Conservation (phyloP, 2,113 vertebrate genomes). For the Labrus mixtus region DNA sequence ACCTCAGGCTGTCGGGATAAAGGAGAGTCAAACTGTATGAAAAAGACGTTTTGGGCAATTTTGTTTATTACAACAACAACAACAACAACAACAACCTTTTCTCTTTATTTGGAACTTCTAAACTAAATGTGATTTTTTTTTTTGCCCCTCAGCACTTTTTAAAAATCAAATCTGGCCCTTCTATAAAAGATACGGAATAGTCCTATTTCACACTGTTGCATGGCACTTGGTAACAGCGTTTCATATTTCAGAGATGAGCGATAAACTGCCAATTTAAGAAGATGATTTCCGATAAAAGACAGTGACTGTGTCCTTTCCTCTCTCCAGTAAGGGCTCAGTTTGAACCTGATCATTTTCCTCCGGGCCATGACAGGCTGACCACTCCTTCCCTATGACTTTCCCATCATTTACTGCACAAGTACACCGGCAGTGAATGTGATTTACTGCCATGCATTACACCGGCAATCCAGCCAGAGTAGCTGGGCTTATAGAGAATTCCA, state of each 20-base stretch:
- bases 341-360: conserved; percentile 13
- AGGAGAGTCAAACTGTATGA: no score
- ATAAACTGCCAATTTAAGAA: conserved; percentile 17
- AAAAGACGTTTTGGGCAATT: no score
- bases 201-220: not conserved
- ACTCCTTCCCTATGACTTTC: conserved; percentile 31
- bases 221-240: not conserved
- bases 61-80: no score
- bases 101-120: no score
- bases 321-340: not conserved
- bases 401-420: conserved; percentile 45
- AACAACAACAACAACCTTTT: no score
- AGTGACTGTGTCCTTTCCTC: not conserved
- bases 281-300: conserved; percentile 3
- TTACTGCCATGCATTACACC: conserved; percentile 49
- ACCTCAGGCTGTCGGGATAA: no score
- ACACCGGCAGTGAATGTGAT: conserved; percentile 48
- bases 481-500: conserved; percentile 43
- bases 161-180: no score
- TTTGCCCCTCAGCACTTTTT: no score
- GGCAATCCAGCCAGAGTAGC: conserved; percentile 35
- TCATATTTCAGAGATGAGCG: not conserved
- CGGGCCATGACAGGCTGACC: conserved; percentile 13
- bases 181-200: not conserved
- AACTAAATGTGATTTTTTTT: no score